Percentiles rank a stretch among this genome's conserved stretches.
These are phyloP conservation scores for Acomys russatus DNA, from an alignment of 2,797 vertebrate species.

Conservation along the genomic window DNA sequence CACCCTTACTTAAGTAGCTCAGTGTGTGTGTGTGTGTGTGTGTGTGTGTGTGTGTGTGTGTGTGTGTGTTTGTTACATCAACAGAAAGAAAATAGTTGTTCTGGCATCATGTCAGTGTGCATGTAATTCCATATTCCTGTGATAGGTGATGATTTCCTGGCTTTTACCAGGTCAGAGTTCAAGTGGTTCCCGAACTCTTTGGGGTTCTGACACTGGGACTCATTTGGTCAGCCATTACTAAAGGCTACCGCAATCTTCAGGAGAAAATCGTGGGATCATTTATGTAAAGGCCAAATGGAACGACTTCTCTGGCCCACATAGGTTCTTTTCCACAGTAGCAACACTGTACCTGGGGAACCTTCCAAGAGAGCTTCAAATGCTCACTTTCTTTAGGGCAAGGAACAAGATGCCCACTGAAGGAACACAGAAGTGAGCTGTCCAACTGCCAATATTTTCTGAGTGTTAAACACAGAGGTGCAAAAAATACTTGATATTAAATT, in stretches of 20 bases:
- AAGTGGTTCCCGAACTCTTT: not conserved
- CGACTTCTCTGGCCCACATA: not conserved
- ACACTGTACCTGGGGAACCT: not conserved
- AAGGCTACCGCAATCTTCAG: not conserved
- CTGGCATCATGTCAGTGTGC: not conserved
- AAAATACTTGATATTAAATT: conserved; percentile 57
- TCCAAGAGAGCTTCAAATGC: not conserved
- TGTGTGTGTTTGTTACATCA: not conserved
- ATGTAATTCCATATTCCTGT: not conserved
- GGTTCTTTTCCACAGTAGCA: not conserved
- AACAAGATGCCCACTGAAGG: too few relatives aligned
- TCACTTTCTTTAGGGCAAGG: not conserved
- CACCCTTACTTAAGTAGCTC: not conserved
- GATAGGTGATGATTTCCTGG: not conserved
- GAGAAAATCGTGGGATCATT: not conserved
- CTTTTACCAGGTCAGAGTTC: not conserved
- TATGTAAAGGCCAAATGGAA: not conserved
- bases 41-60: not conserved
- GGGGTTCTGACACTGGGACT: not conserved
- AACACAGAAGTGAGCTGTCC: not conserved
- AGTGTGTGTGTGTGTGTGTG: not conserved
- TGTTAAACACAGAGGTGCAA: not conserved
- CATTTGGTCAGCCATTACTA: not conserved
- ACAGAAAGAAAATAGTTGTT: not conserved
- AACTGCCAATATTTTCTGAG: conserved; percentile 18